phyloP scores from a whole-genome alignment of 2,113 vertebrate species.

The Furnarius figulus region DNA sequence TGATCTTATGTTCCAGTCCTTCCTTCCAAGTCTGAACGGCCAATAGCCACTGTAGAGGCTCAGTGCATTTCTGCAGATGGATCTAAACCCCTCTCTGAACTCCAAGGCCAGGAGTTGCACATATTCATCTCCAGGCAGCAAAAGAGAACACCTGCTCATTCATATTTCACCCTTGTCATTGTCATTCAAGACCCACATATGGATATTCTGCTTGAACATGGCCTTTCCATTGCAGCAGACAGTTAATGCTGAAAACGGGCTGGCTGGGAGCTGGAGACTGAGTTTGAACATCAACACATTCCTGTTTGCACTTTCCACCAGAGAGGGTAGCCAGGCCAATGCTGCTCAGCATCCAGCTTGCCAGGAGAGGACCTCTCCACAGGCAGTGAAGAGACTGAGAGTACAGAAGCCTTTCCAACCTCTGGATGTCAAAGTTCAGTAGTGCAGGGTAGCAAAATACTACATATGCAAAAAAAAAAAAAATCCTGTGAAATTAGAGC shows the following conservation, averaged over 20 bases:
- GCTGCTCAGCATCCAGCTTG: not conserved
- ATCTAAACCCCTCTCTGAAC: not conserved
- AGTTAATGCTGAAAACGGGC: not conserved
- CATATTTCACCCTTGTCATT: not conserved
- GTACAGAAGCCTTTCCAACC: not conserved
- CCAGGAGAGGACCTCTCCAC: not conserved
- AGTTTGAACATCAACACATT: not conserved
- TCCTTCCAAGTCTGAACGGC: not conserved
- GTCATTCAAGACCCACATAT: not conserved
- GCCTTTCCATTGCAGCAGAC: not conserved
- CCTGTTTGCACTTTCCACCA: not conserved
- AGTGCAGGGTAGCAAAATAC: not conserved
- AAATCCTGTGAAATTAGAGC: not conserved
- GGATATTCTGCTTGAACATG: not conserved
- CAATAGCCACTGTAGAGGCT: not conserved
- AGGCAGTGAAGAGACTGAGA: not conserved
- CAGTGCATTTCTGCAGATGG: not conserved
- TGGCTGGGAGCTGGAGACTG: not conserved
- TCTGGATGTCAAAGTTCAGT: not conserved
- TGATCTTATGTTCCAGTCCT: not conserved
- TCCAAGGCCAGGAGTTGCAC: not conserved
- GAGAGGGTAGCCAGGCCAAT: not conserved
- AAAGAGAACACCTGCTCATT: not conserved
- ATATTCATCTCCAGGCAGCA: not conserved
- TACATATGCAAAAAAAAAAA: not conserved